phyloP scores from a whole-genome alignment of 2,797 vertebrate genomes.

The Scolopax rusticola region DNA sequence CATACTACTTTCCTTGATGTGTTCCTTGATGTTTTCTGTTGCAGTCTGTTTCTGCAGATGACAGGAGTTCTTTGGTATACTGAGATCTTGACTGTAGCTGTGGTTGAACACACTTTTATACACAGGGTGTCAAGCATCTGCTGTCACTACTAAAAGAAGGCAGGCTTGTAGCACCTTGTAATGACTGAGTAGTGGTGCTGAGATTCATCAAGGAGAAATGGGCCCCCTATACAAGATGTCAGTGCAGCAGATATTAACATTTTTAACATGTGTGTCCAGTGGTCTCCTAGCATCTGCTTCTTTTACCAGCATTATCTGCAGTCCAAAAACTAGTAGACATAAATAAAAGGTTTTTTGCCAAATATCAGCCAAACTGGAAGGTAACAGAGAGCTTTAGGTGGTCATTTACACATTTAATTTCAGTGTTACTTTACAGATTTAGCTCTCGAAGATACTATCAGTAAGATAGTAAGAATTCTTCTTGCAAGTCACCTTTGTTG shows the following conservation, averaged over 20 bases:
- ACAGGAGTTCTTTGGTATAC: neutral
- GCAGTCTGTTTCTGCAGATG: neutral
- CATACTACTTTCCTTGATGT: neutral
- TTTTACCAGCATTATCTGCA: neutral
- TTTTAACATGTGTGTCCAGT: neutral
- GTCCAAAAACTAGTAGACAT: neutral
- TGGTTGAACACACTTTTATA: neutral
- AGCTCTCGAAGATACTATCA: neutral
- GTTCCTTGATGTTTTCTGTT: neutral
- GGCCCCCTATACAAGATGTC: neutral
- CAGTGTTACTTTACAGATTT: neutral
- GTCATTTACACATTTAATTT: neutral
- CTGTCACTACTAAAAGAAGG: neutral
- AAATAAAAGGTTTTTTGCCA: neutral
- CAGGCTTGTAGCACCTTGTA: neutral
- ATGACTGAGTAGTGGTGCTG: neutral
- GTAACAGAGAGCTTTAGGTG: neutral
- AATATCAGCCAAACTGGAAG: neutral
- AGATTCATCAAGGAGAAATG: neutral
- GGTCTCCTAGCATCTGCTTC: neutral
- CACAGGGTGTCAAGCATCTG: neutral
- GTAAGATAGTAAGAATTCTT: neutral
- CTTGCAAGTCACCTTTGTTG: neutral
- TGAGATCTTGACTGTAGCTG: neutral
- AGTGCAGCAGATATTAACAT: neutral